These are phyloP conservation scores for Petrolisthes cinctipes DNA, from an alignment of 2,888 invertebrate species.

Conservation along the genomic window DNA sequence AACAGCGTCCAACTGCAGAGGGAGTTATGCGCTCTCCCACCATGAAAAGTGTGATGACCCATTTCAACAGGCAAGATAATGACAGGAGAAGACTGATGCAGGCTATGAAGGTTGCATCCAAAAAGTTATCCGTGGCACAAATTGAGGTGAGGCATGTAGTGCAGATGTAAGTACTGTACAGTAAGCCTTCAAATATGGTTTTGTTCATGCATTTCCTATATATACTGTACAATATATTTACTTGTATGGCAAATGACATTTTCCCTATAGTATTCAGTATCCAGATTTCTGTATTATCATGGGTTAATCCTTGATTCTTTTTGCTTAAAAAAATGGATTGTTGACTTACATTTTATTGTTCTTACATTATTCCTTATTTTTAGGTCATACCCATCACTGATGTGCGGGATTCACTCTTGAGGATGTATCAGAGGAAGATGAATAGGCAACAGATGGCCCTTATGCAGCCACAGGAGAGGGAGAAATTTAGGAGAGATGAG, in stretches of 20 bases:
- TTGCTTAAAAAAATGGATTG: not conserved
- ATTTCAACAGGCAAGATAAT: slow-evolving; percentile 38
- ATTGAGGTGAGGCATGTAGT: slow-evolving; percentile 38
- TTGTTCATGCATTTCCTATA: no score
- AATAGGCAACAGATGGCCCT: slow-evolving; percentile 48
- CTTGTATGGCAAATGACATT: no score
- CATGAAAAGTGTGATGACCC: slow-evolving; percentile 46
- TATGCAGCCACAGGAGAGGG: slow-evolving; percentile 54
- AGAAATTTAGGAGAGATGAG: slow-evolving; percentile 58
- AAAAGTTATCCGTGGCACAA: slow-evolving; percentile 44
- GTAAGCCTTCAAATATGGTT: no score
- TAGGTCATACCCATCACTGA: slow-evolving; percentile 31
- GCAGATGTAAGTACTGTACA: not conserved
- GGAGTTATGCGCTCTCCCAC: slow-evolving; percentile 46
- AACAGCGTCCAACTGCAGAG: slow-evolving; percentile 33
- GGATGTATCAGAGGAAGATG: slow-evolving; percentile 41
- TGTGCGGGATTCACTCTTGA: slow-evolving; percentile 45
- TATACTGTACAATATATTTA: not conserved
- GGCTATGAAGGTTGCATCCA: slow-evolving; percentile 48
- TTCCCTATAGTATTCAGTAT: no score
- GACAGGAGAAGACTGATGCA: slow-evolving; percentile 39
- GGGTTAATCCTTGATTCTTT: no score
- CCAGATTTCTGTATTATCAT: no score
- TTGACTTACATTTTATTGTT: not conserved
- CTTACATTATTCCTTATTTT: not conserved